Evolutionary conservation across 35 echinoderm and acorn worm genomes (phyloP).

Genomic region (Lytechinus pictus): DNA sequence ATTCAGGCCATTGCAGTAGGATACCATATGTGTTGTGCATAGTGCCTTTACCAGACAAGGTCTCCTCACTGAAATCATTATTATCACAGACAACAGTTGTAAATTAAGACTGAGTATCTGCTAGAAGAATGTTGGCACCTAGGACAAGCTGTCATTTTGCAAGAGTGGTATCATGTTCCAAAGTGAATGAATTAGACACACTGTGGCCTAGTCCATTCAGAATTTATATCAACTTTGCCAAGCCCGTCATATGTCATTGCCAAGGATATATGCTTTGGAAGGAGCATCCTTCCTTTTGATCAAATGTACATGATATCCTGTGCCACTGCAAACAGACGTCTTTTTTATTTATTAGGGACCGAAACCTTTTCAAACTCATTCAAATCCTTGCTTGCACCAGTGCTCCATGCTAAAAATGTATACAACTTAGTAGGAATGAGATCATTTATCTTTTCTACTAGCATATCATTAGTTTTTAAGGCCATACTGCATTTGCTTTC

Average conservation of each 20-base stretch:
- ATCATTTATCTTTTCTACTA: not conserved
- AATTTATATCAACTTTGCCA: constrained; percentile 52
- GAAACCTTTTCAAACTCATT: not conserved
- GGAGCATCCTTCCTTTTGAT: constrained; percentile 54
- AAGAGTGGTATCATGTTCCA: too few relatives aligned
- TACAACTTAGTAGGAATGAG: constrained; percentile 59
- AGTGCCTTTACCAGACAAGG: too few relatives aligned
- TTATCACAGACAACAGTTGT: too few relatives aligned
- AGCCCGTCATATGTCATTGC: constrained; percentile 80
- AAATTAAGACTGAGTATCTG: too few relatives aligned
- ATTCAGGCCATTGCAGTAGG: too few relatives aligned
- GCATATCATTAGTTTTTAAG: not conserved
- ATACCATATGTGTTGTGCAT: too few relatives aligned
- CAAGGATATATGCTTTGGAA: constrained; percentile 73
- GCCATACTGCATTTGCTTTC: not conserved
- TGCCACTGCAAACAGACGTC: constrained; percentile 48
- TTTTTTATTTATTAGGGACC: not conserved
- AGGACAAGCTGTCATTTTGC: too few relatives aligned
- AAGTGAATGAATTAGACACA: not conserved
- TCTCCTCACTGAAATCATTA: too few relatives aligned
- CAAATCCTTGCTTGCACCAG: constrained; percentile 31
- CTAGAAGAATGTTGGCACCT: too few relatives aligned
- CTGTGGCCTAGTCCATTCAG: not conserved
- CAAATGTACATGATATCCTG: constrained; percentile 67
- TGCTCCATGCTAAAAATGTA: constrained; percentile 73